These are phyloP conservation scores for Dasyprocta punctata DNA, from an alignment of 2,113 vertebrate species.

Conservation along the genomic window DNA sequence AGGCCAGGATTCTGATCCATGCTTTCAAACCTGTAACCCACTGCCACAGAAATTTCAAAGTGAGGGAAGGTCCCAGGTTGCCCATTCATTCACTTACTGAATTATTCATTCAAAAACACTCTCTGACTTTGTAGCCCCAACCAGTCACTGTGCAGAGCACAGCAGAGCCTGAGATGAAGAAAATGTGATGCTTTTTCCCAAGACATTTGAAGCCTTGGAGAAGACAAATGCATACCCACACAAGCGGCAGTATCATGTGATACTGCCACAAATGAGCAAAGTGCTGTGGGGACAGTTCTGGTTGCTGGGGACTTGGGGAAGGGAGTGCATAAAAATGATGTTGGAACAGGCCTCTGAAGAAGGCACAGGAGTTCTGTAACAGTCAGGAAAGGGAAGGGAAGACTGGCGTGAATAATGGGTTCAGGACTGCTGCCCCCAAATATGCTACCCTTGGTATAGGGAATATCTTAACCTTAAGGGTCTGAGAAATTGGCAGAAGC, in stretches of 20 bases:
- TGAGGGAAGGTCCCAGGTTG: not conserved
- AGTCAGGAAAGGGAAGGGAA: not conserved
- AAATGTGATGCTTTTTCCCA: not conserved
- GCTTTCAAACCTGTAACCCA: not conserved
- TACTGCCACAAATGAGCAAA: not conserved
- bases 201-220: not conserved
- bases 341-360: not conserved
- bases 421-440: not conserved
- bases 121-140: not conserved
- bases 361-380: not conserved
- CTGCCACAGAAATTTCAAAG: not conserved
- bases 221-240: not conserved
- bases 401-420: not conserved
- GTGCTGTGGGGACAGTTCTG: not conserved
- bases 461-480: not conserved
- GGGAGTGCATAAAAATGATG: not conserved
- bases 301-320: not conserved
- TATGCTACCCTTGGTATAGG: not conserved
- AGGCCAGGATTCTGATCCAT: not conserved
- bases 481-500: not conserved
- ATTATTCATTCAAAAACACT: conserved; percentile 32
- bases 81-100: not conserved
- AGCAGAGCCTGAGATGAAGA: not conserved
- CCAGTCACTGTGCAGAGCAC: not conserved
- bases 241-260: not conserved